A percentile compares a stretch with the other conserved stretches of the same genome.
These are phyloP conservation scores for Tetramorium parvispinum DNA, from an alignment of 1,140 invertebrate genomes.

Conservation along the genomic window DNA sequence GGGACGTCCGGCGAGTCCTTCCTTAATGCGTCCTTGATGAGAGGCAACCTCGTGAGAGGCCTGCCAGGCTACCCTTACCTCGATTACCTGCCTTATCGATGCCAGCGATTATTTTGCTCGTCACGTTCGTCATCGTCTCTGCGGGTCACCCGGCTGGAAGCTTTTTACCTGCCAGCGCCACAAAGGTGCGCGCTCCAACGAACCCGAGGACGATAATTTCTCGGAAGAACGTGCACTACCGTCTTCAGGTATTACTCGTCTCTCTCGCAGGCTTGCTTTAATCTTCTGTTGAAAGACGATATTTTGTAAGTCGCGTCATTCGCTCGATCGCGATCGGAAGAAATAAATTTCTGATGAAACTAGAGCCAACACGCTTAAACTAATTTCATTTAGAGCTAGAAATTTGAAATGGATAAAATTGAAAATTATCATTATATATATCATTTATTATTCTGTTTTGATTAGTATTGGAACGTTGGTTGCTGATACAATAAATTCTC, in stretches of 20 bases:
- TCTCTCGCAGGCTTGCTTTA: neutral
- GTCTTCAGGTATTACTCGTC: constrained; percentile 31
- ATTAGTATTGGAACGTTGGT: neutral
- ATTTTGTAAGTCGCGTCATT: constrained; percentile 4
- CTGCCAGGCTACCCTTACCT: constrained; percentile 10
- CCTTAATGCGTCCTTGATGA: constrained; percentile 75
- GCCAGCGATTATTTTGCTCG: constrained; percentile 73
- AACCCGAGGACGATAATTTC: constrained; percentile 59
- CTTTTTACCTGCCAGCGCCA: constrained; percentile 67
- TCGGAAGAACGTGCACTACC: constrained; percentile 31
- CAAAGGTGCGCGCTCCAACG: constrained; percentile 53
- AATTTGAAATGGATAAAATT: neutral
- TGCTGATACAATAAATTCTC: neutral
- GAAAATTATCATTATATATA: too few relatives aligned
- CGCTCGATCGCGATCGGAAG: neutral
- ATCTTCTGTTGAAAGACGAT: constrained; percentile 64
- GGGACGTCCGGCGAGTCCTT: constrained; percentile 68
- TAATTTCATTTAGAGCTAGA: constrained; percentile 17
- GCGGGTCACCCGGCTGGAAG: constrained; percentile 71
- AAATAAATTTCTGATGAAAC: constrained; percentile 2
- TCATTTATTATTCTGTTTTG: neutral
- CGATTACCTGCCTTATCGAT: constrained; percentile 73
- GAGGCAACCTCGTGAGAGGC: constrained; percentile 64
- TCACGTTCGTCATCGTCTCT: constrained; percentile 75
- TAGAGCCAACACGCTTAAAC: neutral